Base-by-base conservation (phyloP, 2,888 invertebrate genomes). In the Nebria salina region DNA sequence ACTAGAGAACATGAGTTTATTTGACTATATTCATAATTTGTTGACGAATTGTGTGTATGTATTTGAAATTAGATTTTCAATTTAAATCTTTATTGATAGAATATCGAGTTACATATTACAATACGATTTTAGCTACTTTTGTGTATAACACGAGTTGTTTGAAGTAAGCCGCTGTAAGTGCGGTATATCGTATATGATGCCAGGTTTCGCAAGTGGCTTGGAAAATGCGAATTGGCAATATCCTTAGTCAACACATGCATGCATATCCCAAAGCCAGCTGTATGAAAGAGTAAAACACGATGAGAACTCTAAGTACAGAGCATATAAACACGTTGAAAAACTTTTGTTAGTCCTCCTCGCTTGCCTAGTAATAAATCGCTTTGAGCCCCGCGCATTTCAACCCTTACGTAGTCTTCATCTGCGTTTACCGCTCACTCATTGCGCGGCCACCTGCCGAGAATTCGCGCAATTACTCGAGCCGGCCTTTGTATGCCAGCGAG, bases 361-460 rank as follows among this genome's bases (percentile, higher is more conserved):
- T 75, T 75, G 66, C 66, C 34, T 15, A 41, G 80, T 75, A 81
- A 81, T 81, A 81, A 81, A 81, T 81, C 80, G 80, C 80, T 72
- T 81, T 81, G 80, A 75, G 80, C 75, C 25, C 68, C 5, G 68
- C n/a, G 26, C 42, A 13, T 15, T 41, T 11, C 65, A 72, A 72
- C 68, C 74, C 15, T 34, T 72, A 7, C 11, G 2, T 41, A 15
- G 41, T 42, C 73, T 15, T 34, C 43, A 42, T 73, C 42, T 41
- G 15, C 34, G 41, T 73, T 73, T 13, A 70, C 70, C 70, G 74
- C 79, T 79, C 73, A 79, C 74, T 79, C 79, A 79, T 79, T 73
- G 79, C 73, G 73, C 41, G 75, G 76, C 80, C 80, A 81, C 80
- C 80, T 81, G 80, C 73, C 76, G 80, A 75, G 80, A 81, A 81